Evolutionary conservation across 2,797 vertebrate species (phyloP).

Genomic region (Lepidocolaptes lacrymiger): DNA sequence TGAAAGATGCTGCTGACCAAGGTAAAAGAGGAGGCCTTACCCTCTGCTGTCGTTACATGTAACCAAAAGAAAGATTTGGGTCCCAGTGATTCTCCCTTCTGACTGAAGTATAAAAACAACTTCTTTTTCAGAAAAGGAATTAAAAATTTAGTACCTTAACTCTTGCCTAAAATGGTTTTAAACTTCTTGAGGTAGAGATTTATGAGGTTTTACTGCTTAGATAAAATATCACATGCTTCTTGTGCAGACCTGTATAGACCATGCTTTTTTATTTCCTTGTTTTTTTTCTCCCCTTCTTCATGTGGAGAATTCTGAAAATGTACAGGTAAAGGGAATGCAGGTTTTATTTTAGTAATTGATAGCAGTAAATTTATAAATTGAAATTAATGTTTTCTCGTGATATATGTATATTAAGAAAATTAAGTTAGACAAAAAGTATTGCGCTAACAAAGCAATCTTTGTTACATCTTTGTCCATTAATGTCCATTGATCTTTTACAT

Average conservation of each 20-base stretch:
- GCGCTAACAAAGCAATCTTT: not conserved
- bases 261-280: no score
- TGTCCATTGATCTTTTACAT: not conserved
- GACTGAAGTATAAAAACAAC: not conserved
- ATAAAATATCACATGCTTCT: not conserved
- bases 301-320: not conserved
- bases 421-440: not conserved
- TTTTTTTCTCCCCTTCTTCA: not conserved
- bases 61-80: not conserved
- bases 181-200: not conserved
- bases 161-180: not conserved
- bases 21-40: conserved; percentile 51
- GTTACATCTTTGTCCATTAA: not conserved
- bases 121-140: not conserved
- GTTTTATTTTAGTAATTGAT: not conserved
- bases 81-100: not conserved
- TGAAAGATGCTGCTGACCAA: conserved; percentile 45
- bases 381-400: not conserved
- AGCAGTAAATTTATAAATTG: not conserved
- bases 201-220: not conserved
- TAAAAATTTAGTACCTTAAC: not conserved
- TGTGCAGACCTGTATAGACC: not conserved
- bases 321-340: not conserved
- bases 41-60: not conserved
- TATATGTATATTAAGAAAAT: not conserved